phyloP scores from a whole-genome alignment of 2,888 invertebrate species.

The Aplocera efformata region DNA sequence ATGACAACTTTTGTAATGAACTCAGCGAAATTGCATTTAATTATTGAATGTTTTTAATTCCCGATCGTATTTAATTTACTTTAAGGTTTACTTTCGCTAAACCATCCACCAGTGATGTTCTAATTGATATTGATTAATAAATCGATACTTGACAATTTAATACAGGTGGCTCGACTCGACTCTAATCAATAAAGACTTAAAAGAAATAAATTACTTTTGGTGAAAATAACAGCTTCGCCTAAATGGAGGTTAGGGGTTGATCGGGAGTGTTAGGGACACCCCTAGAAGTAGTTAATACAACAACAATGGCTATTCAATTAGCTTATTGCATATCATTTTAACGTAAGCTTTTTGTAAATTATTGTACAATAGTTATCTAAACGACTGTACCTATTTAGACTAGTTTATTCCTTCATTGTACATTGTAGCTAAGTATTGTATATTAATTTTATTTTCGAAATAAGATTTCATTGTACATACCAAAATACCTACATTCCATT shows the following conservation, averaged over 20 bases:
- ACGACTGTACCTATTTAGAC: constrained; percentile 64
- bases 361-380: constrained; percentile 70
- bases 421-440: constrained; percentile 56
- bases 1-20: constrained; percentile 12
- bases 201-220: too few species aligned
- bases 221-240: too few species aligned
- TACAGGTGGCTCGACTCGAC: too few species aligned
- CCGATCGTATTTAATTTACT: background rate
- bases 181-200: too few species aligned
- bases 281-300: constrained; percentile 27
- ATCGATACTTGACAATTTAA: constrained; percentile 5
- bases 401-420: constrained; percentile 49
- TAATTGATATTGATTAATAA: constrained; percentile 7
- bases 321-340: constrained; percentile 78
- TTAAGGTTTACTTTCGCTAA: constrained; percentile 9
- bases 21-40: constrained; percentile 14
- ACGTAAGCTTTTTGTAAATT: constrained; percentile 75
- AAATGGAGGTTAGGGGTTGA: too few species aligned
- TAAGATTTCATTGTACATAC: constrained; percentile 74
- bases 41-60: background rate
- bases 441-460: constrained; percentile 61
- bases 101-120: constrained; percentile 2
- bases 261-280: too few species aligned
- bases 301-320: constrained; percentile 40
- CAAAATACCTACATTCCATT: constrained; percentile 36